These are phyloP conservation scores for Dermatophagoides farinae DNA, from an alignment of 1,140 invertebrate species.

Conservation along the genomic window DNA sequence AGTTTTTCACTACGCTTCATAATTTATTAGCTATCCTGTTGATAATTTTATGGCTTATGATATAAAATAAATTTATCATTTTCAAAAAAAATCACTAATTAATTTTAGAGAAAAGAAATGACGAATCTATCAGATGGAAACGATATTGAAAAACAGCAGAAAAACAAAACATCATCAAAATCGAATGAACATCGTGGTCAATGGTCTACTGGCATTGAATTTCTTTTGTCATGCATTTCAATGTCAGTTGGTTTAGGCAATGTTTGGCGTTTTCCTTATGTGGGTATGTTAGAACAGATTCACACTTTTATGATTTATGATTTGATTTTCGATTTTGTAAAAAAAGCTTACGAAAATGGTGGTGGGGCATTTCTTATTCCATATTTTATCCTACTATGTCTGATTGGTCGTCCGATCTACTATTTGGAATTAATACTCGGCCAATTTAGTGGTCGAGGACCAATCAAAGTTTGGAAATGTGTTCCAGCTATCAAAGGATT, in stretches of 20 bases:
- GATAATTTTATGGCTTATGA: too few species aligned
- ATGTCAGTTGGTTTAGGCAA: conserved; percentile 34
- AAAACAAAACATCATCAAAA: background rate
- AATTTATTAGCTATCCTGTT: too few species aligned
- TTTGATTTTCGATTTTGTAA: background rate
- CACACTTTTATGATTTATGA: background rate
- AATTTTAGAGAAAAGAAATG: too few species aligned
- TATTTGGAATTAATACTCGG: conserved; percentile 30
- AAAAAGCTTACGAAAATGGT: conserved; percentile 8
- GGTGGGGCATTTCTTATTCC: conserved; percentile 33
- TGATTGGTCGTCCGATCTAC: conserved; percentile 34
- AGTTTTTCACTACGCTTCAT: too few species aligned
- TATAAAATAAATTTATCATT: background rate
- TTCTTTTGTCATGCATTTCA: conserved; percentile 30
- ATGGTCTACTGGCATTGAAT: conserved; percentile 24
- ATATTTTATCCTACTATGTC: conserved; percentile 34
- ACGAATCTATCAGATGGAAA: too few species aligned
- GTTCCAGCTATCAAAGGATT: conserved; percentile 22
- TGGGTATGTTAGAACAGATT: background rate
- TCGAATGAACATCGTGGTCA: conserved; percentile 16
- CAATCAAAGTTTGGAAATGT: conserved; percentile 20
- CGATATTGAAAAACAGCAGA: too few species aligned
- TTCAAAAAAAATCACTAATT: background rate
- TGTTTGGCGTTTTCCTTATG: conserved; percentile 30
- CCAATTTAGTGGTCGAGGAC: conserved; percentile 22